These are phyloP conservation scores for Chalcosyrphus nemorum DNA, from an alignment of 2,888 invertebrate genomes.

Conservation along the genomic window DNA sequence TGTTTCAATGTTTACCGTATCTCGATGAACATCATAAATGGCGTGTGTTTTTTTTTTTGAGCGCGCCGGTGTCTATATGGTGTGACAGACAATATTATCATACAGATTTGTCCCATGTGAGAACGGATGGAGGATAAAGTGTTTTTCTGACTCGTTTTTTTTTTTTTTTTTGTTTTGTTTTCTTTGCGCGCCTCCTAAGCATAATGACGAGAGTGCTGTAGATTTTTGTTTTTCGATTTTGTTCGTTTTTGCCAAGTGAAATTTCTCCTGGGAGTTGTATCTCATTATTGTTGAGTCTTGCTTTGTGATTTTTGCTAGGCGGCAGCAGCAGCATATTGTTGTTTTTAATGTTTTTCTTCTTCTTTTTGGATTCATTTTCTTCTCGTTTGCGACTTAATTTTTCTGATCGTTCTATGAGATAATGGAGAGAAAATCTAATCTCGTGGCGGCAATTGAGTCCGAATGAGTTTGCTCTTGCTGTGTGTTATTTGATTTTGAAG, in stretches of 20 bases:
- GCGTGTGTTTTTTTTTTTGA: constrained; percentile 3
- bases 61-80: constrained; percentile 24
- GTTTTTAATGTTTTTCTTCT: constrained; percentile 7
- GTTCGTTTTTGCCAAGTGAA: constrained; percentile 17
- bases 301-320: constrained; percentile 33
- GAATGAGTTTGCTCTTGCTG: constrained; percentile 9
- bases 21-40: constrained; percentile 52
- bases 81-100: constrained; percentile 61
- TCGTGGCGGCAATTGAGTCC: constrained; percentile 50
- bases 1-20: constrained; percentile 52
- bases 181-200: background rate
- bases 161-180: background rate
- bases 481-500: constrained; percentile 22
- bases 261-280: constrained; percentile 64
- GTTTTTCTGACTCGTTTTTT: background rate
- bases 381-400: constrained; percentile 5
- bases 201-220: constrained; percentile 7
- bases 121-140: constrained; percentile 33
- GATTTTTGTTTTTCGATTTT: constrained; percentile 15
- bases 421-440: constrained; percentile 23
- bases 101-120: constrained; percentile 65
- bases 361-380: constrained; percentile 17
- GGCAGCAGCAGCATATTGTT: background rate
- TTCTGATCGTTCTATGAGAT: constrained; percentile 7
- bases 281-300: constrained; percentile 60